Base-by-base conservation (phyloP, 2,113 vertebrate species). In the Clinocottus analis region DNA sequence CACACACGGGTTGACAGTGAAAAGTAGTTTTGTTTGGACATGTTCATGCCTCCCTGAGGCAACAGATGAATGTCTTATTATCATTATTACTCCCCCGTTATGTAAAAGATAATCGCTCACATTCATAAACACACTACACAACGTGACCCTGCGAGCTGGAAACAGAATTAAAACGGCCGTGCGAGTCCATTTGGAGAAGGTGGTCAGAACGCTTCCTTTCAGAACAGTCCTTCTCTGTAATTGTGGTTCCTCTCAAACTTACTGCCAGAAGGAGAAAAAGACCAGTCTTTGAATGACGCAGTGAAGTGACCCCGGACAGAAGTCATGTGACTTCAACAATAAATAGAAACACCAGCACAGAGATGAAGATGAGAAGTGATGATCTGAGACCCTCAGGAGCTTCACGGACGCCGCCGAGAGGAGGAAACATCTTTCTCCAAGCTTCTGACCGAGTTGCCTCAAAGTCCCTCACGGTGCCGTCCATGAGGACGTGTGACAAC, bases 191-290 rank as follows among this genome's bases (percentile, higher is more conserved):
- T 33, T 53, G 56, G 63, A 14, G 55, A 71, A 61, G 72, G 59
- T 27, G 41, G 63, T 33, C 23, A 0, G 41, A 77, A 61, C 37
- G 21, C 70, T 37, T 58, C 9, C 75, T 68, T 81, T 67, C 25
- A 47, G 16, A 62, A 61, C 67, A 78, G 37, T 43, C 27, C 0
- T 37, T 78, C 49, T 72, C 68, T 85, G 64, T 79, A 83, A 81
- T 76, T 76, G 67, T 80, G 72, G 82, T 31, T 84, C 61, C 51
- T 60, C 68, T 61, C 13, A 69, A 29, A 72, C 58, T 47, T 4
- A 29, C 56, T 58, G 12, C 12, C 11, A 55, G 72, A 13, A 7
- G 87, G 74, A 25, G n/a, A 89, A 65, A n/a, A 66, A 55, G 19
- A 71, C 2, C n/a, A 0, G 23, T 51, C 64, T 29, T 73, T n/a